Evolutionary conservation across 2,797 vertebrate species (phyloP).

Genomic region (Poecile montanus): DNA sequence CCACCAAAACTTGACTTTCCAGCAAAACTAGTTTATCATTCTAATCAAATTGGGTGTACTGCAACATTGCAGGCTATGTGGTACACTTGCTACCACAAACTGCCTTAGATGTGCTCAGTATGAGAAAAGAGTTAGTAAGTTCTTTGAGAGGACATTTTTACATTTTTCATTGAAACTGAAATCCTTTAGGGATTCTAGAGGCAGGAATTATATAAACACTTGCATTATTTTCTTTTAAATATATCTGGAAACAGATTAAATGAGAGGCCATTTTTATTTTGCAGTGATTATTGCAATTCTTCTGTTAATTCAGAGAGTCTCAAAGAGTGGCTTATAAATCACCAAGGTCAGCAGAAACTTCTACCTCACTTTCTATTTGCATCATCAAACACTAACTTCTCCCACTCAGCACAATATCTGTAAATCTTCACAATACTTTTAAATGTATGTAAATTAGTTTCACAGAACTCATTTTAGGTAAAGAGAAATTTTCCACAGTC

Average conservation of each 20-base stretch:
- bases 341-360: background rate
- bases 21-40: background rate
- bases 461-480: background rate
- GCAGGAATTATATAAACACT: background rate
- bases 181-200: background rate
- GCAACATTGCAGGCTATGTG: background rate
- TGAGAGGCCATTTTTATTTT: background rate
- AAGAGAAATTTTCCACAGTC: background rate
- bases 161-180: background rate
- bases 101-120: background rate
- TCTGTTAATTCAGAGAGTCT: background rate
- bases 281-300: background rate
- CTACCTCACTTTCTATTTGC: background rate
- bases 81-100: background rate
- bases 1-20: background rate
- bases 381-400: background rate
- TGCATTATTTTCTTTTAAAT: background rate
- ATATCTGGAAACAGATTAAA: background rate
- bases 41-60: background rate
- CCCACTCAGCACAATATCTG: background rate
- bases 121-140: background rate
- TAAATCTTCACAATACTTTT: background rate
- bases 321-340: background rate
- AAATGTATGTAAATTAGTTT: conserved; percentile 18
- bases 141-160: background rate